These are phyloP conservation scores for Chaenodraco wilsoni DNA, from an alignment of 2,797 vertebrate species.

Conservation along the genomic window DNA sequence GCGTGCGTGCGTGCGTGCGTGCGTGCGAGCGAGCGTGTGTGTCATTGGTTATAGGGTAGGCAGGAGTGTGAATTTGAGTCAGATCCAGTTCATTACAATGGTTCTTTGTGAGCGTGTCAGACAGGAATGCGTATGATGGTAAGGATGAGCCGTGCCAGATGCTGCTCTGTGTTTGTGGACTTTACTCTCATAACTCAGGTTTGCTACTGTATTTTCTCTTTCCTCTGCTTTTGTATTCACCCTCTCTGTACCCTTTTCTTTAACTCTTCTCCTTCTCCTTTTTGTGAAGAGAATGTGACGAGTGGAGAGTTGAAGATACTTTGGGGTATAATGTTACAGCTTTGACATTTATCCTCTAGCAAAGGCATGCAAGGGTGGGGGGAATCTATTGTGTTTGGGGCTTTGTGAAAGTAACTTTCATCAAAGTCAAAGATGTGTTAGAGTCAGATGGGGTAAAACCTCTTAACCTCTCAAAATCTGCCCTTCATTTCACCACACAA, in stretches of 20 bases:
- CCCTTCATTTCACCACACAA: constrained; percentile 37
- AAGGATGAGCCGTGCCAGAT: constrained; percentile 68
- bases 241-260: neutral
- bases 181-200: constrained; percentile 44
- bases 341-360: constrained; percentile 63
- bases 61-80: constrained; percentile 65
- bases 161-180: constrained; percentile 45
- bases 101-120: constrained; percentile 74
- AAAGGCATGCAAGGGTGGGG: constrained; percentile 45
- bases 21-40: neutral
- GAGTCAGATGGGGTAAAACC: constrained; percentile 27
- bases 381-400: constrained; percentile 46
- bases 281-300: constrained; percentile 61
- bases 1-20: neutral
- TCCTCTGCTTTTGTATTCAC: constrained; percentile 11
- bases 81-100: constrained; percentile 74
- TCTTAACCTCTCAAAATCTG: constrained; percentile 35
- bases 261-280: constrained; percentile 8
- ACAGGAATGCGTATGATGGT: constrained; percentile 75
- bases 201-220: constrained; percentile 14
- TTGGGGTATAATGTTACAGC: constrained; percentile 67
- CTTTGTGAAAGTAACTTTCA: constrained; percentile 50
- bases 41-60: constrained; percentile 40
- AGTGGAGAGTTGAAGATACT: constrained; percentile 54
- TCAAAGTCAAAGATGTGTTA: constrained; percentile 50